These are phyloP conservation scores for Hystrix brachyura DNA, from an alignment of 2,113 vertebrate genomes.

Conservation along the genomic window DNA sequence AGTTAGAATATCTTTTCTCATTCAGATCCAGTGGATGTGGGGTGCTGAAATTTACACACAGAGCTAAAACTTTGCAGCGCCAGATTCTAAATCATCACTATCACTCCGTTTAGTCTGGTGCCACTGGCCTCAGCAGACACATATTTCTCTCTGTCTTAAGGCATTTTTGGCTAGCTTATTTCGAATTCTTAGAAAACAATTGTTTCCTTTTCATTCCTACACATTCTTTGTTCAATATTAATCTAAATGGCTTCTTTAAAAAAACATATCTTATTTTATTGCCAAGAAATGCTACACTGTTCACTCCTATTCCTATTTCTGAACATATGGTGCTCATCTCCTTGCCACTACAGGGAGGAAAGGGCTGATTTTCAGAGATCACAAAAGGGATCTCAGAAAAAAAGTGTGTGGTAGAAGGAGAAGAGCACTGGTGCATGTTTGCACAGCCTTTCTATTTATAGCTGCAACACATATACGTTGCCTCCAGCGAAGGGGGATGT, in stretches of 20 bases:
- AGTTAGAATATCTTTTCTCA: constrained; percentile 79
- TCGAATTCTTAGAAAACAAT: constrained; percentile 61
- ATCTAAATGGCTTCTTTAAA: constrained; percentile 55
- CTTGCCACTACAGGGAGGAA: not conserved
- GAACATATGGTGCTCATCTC: constrained; percentile 38
- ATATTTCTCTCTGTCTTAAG: constrained; percentile 75
- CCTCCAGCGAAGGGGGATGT: not conserved
- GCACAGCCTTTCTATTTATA: constrained; percentile 49
- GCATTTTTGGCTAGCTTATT: constrained; percentile 70
- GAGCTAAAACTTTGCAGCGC: constrained; percentile 59
- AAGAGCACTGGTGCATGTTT: not conserved
- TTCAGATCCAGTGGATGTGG: constrained; percentile 77
- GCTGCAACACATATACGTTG: no score
- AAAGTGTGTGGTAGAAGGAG: not conserved
- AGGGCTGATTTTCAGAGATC: not conserved
- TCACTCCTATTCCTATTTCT: constrained; percentile 74
- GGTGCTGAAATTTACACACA: constrained; percentile 80
- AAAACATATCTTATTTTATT: constrained; percentile 75
- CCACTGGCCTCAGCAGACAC: constrained; percentile 75
- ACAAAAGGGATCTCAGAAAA: constrained; percentile 11
- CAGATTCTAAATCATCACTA: constrained; percentile 78
- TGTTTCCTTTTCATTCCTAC: constrained; percentile 73
- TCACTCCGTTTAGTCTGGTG: constrained; percentile 73
- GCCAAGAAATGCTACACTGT: constrained; percentile 67
- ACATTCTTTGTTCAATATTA: constrained; percentile 61